Base-by-base conservation (phyloP, 2,113 vertebrate species). In the Papio anubis region DNA sequence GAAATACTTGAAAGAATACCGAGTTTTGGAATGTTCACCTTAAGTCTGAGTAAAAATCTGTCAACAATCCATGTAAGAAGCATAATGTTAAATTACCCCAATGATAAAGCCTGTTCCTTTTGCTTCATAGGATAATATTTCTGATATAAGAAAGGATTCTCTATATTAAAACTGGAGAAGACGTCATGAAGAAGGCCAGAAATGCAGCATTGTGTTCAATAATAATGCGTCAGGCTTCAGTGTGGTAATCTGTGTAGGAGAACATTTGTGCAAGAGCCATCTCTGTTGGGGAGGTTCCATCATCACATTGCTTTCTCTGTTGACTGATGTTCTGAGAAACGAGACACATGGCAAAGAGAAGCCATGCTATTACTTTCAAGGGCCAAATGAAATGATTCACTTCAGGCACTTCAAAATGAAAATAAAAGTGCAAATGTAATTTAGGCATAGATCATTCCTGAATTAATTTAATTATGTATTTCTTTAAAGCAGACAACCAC, bases 401-500 rank as follows among this genome's bases (percentile, higher is more conserved):
- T 93, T 96, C 93, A 94, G 82, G 90, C 82, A 55, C 0, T 45
- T 97, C 85, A 81, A 93, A 97, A 93, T 78, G 97, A 98, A 98
- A 97, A 96, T 88, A 96, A 96, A 97, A 97, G 91, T 93, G 32
- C 50, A 97, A 97, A 98, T 91, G 82, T 89, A 94, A 96, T 96
- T 98, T 91, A 97, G 83, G 89, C 59, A 52, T 81, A 97, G 90
- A 79, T 79, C 70, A 96, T 89, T 97, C 70, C 79, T 17, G n/a
- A 94, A 45, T n/a, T 88, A 97, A 98, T 98, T 98, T 97, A 97
- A 98, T 97, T 90, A 81, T 32, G 6, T 97, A 80, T 98, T 98
- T 98, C 96, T 96, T 97, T 97, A 97, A 98, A 97, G 73, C 93
- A 76, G 97, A 97, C 97, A 97, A 94, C 97, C 96, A 98, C 97